Evolutionary conservation across 2,797 vertebrate genomes (phyloP).

Genomic region (Rhynchonycteris naso): DNA sequence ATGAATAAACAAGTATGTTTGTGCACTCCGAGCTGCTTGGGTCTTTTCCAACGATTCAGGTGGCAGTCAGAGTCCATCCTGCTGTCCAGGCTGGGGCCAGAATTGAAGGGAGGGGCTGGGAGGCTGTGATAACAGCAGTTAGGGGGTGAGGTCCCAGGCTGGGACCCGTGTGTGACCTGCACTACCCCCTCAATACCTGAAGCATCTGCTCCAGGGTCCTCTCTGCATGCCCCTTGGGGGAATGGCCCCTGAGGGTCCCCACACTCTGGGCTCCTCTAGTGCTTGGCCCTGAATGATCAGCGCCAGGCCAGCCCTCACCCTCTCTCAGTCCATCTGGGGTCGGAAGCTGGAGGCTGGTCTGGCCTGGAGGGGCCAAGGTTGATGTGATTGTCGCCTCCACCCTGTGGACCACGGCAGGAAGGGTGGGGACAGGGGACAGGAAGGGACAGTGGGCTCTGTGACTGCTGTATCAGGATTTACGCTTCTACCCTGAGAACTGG

Average conservation of each 20-base stretch:
- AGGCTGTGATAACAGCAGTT: not conserved
- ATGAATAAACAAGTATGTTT: not conserved
- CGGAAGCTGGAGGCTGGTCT: conserved; percentile 41
- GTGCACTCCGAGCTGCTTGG: not conserved
- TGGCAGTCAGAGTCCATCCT: not conserved
- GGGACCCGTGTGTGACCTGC: not conserved
- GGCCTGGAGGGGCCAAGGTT: conserved; percentile 8
- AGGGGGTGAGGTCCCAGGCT: not conserved
- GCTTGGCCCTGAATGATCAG: not conserved
- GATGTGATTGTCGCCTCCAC: not conserved
- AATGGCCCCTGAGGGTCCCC: not conserved
- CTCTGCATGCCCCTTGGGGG: not conserved
- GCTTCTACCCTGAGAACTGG: not conserved
- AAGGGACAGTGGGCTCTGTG: conserved; percentile 78
- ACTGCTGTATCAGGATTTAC: not conserved
- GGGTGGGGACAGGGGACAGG: conserved; percentile 87
- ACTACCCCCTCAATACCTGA: fast-evolving
- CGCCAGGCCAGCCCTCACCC: not conserved
- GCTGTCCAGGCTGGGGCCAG: not conserved
- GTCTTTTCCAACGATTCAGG: not conserved
- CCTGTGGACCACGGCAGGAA: conserved; percentile 87
- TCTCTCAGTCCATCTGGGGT: conserved; percentile 6
- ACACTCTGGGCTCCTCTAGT: not conserved
- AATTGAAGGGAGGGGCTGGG: not conserved
- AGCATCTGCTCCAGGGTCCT: not conserved